Evolutionary conservation across 2,797 vertebrate genomes (phyloP).

Genomic region (Lateolabrax maculatus): DNA sequence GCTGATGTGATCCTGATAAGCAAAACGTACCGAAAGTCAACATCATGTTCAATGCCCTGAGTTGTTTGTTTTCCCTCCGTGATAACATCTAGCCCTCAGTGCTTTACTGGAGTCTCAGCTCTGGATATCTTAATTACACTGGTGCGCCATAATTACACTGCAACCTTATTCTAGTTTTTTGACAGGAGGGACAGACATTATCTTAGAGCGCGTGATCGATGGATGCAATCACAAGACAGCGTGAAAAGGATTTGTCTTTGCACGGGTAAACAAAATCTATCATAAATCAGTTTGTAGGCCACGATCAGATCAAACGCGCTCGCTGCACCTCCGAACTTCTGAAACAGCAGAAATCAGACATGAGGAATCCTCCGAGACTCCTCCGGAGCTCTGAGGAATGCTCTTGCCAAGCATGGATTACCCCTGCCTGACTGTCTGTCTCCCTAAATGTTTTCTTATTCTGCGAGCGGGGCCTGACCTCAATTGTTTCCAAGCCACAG

Average conservation of each 20-base stretch:
- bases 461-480: constrained; percentile 65
- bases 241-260: constrained; percentile 8
- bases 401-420: constrained; percentile 61
- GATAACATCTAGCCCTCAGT: constrained; percentile 49
- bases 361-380: constrained; percentile 69
- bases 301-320: constrained; percentile 14
- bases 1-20: constrained; percentile 50
- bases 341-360: constrained; percentile 62
- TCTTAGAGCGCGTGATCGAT: constrained; percentile 29
- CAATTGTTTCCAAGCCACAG: constrained; percentile 72
- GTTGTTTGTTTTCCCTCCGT: constrained; percentile 45
- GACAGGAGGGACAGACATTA: not conserved
- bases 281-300: constrained; percentile 16
- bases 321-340: constrained; percentile 43
- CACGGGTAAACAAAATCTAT: constrained; percentile 12
- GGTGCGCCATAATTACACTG: constrained; percentile 4
- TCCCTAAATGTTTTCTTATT: constrained; percentile 73
- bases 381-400: constrained; percentile 58
- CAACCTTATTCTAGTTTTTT: not conserved
- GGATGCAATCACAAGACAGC: constrained; percentile 10
- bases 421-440: constrained; percentile 64
- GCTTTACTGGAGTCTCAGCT: constrained; percentile 7
- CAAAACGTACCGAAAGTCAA: constrained; percentile 63
- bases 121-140: constrained; percentile 38
- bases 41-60: constrained; percentile 39